phyloP scores from a whole-genome alignment of 2,113 vertebrate species.

The Chionis minor region DNA sequence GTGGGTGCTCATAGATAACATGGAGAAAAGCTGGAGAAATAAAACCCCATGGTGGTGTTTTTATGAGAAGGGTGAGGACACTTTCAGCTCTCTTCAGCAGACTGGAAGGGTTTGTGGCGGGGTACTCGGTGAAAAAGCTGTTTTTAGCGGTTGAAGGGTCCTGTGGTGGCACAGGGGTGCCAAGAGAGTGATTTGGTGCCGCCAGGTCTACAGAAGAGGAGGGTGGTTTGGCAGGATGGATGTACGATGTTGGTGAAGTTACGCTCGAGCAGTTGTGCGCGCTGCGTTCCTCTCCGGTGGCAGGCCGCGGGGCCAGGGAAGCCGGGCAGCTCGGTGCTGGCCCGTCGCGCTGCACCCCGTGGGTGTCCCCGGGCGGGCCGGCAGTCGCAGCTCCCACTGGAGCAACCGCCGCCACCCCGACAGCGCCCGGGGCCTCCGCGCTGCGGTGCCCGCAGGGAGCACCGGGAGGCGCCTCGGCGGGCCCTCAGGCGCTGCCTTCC shows the following conservation, averaged over 20 bases:
- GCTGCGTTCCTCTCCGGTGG: neutral
- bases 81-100: neutral
- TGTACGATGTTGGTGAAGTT: neutral
- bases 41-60: accelerated
- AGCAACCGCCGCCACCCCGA: accelerated
- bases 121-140: neutral
- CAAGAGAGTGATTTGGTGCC: accelerated
- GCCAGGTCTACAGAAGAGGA: neutral
- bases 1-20: neutral
- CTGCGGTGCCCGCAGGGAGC: neutral
- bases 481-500: neutral
- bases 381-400: too few relatives aligned
- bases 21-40: neutral
- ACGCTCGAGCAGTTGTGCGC: accelerated
- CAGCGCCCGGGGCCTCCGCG: neutral
- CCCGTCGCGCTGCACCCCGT: accelerated
- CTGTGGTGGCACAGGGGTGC: neutral
- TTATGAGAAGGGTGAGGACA: accelerated
- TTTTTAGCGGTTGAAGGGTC: neutral
- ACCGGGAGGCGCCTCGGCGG: neutral
- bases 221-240: neutral
- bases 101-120: neutral
- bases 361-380: accelerated
- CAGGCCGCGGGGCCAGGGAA: neutral
- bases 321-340: accelerated